Evolutionary conservation across 2,888 invertebrate genomes (phyloP).

Genomic region (Deladenus siricidicola): DNA sequence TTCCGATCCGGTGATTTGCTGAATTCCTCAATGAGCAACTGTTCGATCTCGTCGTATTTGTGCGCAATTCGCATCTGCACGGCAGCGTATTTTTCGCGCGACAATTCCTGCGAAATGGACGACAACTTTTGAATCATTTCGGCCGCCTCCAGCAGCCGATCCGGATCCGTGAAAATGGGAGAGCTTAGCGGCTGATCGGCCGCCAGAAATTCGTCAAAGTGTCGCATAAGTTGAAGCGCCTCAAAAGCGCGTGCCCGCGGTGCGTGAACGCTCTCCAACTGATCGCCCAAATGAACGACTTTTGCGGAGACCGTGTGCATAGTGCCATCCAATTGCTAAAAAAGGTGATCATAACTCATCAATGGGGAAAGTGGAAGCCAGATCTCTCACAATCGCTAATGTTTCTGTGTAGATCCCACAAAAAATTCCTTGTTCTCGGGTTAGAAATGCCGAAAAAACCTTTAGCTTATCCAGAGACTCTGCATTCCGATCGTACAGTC

Average conservation of each 20-base stretch:
- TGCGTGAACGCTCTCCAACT: conserved; percentile 80
- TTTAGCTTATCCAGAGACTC: conserved; percentile 48
- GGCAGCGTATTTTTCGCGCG: conserved; percentile 42
- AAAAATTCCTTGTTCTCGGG: neutral
- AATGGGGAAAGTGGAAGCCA: neutral
- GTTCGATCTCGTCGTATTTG: conserved; percentile 52
- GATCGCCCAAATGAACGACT: conserved; percentile 95
- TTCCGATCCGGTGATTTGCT: conserved; percentile 76
- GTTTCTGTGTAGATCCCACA: neutral
- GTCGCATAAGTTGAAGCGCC: conserved; percentile 80
- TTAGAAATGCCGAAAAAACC: too few relatives aligned
- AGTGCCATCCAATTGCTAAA: conserved; percentile 73
- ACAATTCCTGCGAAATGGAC: conserved; percentile 79
- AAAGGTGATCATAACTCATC: too few relatives aligned
- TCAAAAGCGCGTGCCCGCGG: conserved; percentile 88
- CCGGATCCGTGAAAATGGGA: conserved; percentile 76
- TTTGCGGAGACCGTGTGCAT: conserved; percentile 94
- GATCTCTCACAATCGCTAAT: neutral
- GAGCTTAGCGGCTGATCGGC: conserved; percentile 71
- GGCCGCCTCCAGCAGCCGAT: conserved; percentile 82
- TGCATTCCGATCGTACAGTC: conserved; percentile 45
- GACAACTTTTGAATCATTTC: conserved; percentile 93
- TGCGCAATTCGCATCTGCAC: conserved; percentile 50
- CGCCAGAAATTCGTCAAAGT: conserved; percentile 82
- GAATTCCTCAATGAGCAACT: conserved; percentile 82